Conservation (phyloP, 2,113 vertebrate species). For the Hippocampus comes region DNA sequence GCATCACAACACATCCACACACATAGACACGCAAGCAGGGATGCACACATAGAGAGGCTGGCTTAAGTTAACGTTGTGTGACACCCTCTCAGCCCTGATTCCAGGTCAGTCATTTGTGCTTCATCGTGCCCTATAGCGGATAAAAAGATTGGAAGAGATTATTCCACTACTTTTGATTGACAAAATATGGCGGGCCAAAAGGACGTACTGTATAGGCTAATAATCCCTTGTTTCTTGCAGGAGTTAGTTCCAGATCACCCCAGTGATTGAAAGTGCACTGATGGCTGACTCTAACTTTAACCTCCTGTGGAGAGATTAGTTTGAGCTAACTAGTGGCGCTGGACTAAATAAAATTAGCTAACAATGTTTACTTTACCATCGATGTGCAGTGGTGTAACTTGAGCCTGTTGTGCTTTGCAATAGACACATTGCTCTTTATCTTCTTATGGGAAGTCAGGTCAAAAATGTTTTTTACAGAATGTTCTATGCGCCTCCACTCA, state of each 20-base stretch:
- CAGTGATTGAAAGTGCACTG: too few relatives aligned
- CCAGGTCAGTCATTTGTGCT: slow-evolving; percentile 47
- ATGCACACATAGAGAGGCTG: not conserved
- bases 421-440: not conserved
- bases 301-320: too few relatives aligned
- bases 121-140: slow-evolving; percentile 44
- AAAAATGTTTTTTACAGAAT: too few relatives aligned
- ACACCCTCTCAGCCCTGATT: slow-evolving; percentile 32
- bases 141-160: slow-evolving; percentile 56
- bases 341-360: too few relatives aligned
- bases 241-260: too few relatives aligned
- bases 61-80: slow-evolving; percentile 7
- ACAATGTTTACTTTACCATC: too few relatives aligned
- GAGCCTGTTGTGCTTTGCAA: too few relatives aligned
- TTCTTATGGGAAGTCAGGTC: not conserved
- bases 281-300: too few relatives aligned
- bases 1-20: not conserved
- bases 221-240: too few relatives aligned
- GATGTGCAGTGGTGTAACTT: too few relatives aligned
- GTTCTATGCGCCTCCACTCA: not conserved
- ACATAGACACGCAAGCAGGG: not conserved
- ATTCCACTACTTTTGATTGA: slow-evolving; percentile 1
- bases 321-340: too few relatives aligned
- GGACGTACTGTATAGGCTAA: not conserved
- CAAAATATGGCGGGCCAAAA: not conserved